Evolutionary conservation across 2,797 vertebrate species (phyloP).

Genomic region (Rachycentron canadum): DNA sequence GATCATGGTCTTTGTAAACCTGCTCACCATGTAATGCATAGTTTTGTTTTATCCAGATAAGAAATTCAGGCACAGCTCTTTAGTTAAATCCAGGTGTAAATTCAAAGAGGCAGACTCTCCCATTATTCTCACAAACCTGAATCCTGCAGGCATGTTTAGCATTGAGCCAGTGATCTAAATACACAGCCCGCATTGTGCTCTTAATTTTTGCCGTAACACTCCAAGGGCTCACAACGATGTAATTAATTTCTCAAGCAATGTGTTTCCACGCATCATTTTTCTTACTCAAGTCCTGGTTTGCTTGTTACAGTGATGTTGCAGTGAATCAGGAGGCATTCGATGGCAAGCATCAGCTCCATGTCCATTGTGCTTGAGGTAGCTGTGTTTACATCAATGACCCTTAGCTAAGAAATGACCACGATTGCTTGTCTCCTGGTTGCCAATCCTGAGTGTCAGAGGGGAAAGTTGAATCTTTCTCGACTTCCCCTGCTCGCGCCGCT

Average conservation of each 20-base stretch:
- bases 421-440: background rate
- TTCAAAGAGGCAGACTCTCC: background rate
- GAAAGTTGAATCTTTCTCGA: background rate
- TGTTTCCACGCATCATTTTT: background rate
- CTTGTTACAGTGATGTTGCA: background rate
- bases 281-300: background rate
- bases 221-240: background rate
- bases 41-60: background rate
- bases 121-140: background rate
- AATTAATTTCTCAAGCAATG: background rate
- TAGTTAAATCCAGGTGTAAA: background rate
- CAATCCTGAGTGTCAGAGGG: background rate
- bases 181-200: background rate
- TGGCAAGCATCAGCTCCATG: background rate
- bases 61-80: background rate
- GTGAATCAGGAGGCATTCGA: background rate
- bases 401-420: background rate
- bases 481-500: background rate
- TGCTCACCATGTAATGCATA: too few relatives aligned
- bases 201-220: background rate
- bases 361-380: background rate
- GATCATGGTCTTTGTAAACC: too few relatives aligned
- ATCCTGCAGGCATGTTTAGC: background rate
- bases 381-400: background rate
- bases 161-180: background rate